Base-by-base conservation (phyloP, 2,888 invertebrate genomes). In the Chaetogeoica ovagalla region DNA sequence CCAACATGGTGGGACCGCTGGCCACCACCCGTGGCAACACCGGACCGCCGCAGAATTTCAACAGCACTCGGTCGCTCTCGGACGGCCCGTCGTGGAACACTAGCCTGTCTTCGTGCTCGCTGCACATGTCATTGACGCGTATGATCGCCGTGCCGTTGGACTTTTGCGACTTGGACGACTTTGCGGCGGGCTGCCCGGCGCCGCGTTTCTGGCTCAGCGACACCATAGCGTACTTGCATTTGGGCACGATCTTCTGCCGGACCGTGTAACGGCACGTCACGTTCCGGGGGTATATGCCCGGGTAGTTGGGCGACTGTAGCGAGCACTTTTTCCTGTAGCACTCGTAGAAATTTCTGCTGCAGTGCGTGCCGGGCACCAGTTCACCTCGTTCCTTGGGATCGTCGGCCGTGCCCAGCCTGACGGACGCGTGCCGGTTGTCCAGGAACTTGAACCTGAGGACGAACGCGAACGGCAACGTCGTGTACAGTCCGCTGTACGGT, bases 181-280 rank as follows among this genome's bases (percentile, higher is more conserved):
- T 30, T 4, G 82, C 59, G 84, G 74, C 2, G 70, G 83, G 73
- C 65, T 91, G 92, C 85, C 30, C 30, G 30, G 92, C 91, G 68
- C 91, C 89, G 82, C 90, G 91, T 84, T 92, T 91, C 86, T 94
- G 94, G 73, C 91, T 89, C 82, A 95, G 93, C 23, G 94, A 92
- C 84, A 96, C 93, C 93, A 95, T 94, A 59, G 95, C 95, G 87
- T 94, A 94, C 86, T 95, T 95, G 87, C 95, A 95, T 66, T 93
- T 94, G 19, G 95, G 94, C 83, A 94, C 92, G 85, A 91, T 91
- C 86, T 94, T 92, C 87, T 95, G 94, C 60, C 94, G 90, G 83
- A 95, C 88, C 83, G 93, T 94, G 90, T 95, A 94, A 86, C 94
- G 93, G 87, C 97, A 97, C 82, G 95, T 94, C 39, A 96, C 95